Evolutionary conservation across 2,888 invertebrate genomes (phyloP), one percentile per base, ranked within the genome.

Genomic region (Trachelus tabidus): DNA sequence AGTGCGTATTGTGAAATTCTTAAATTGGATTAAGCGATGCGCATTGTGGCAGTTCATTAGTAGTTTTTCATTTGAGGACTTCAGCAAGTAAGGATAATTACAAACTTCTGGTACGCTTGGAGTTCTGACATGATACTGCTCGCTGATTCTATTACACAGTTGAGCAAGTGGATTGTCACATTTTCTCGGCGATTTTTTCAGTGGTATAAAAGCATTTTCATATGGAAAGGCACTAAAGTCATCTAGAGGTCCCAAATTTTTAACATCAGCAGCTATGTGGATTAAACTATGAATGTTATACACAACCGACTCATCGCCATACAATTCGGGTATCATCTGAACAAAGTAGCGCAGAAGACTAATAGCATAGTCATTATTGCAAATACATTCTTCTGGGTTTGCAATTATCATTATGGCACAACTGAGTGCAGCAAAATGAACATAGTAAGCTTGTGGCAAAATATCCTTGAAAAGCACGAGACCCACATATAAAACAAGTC

Each of bases 261-360:
- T 68, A 68, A 68, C 68, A 30, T 68, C 30, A 68, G 23, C 68
- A 68, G 68, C 68, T n/a, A 30, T 68, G 30, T 87, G 86, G 34
- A 84, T 79, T 12, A 86, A 77, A 33, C 80, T 76, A 80, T 86
- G n/a, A n/a, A n/a, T 86, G 82, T 87, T 86, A 75, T 85, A 84
- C 12, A 84, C 83, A 73, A 82, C 73, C 69, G 78, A 76, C 68
- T 84, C 78, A 33, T 78, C 40, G 2, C 84, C 84, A 82, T 87
- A 87, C 12, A 86, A 40, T n/a, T 76, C 68, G 75, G 80, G 79
- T 77, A 84, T 81, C 56, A 82, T 77, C 37, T 76, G 71, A 4
- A 87, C 86, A 83, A 86, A 87, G 33, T 74, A 33, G 40, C 73
- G 34, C 11, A 86, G 73, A 3, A 86, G 35, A 33, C 84, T 73